These are phyloP conservation scores for Bombus waltoni DNA, from an alignment of 1,140 invertebrate species.

Conservation along the genomic window DNA sequence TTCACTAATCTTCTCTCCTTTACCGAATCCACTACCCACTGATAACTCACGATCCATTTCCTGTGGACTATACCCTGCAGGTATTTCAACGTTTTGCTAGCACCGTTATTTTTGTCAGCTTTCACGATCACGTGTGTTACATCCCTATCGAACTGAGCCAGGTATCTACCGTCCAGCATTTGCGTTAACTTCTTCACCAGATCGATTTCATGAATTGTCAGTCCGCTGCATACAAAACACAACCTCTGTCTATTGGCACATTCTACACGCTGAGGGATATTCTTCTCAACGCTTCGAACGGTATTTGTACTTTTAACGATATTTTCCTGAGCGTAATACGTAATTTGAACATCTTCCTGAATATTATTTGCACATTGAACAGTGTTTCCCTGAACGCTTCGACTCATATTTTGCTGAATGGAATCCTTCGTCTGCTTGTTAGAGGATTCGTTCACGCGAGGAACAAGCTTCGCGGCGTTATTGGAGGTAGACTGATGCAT, in stretches of 20 bases:
- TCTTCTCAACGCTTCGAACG: neutral
- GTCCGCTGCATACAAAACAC: constrained; percentile 62
- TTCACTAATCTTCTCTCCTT: constrained; percentile 83
- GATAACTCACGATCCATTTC: constrained; percentile 64
- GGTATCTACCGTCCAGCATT: constrained; percentile 40
- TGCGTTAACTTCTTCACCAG: constrained; percentile 44
- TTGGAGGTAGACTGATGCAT: neutral
- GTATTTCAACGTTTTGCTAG: constrained; percentile 68
- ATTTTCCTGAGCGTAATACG: neutral
- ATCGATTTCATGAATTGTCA: constrained; percentile 9
- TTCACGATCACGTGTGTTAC: constrained; percentile 70
- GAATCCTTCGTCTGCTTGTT: neutral
- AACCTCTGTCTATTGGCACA: neutral
- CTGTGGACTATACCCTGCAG: constrained; percentile 68
- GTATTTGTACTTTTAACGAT: neutral
- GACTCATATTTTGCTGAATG: neutral
- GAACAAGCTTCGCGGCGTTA: neutral
- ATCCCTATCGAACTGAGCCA: constrained; percentile 33
- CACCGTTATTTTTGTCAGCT: constrained; percentile 21
- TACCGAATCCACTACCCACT: constrained; percentile 87
- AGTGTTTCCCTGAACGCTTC: neutral
- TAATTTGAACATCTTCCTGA: neutral
- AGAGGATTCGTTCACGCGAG: neutral
- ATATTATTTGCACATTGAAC: neutral
- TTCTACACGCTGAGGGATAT: neutral